phyloP scores from a whole-genome alignment of 2,113 vertebrate species.

The Pheucticus melanocephalus region DNA sequence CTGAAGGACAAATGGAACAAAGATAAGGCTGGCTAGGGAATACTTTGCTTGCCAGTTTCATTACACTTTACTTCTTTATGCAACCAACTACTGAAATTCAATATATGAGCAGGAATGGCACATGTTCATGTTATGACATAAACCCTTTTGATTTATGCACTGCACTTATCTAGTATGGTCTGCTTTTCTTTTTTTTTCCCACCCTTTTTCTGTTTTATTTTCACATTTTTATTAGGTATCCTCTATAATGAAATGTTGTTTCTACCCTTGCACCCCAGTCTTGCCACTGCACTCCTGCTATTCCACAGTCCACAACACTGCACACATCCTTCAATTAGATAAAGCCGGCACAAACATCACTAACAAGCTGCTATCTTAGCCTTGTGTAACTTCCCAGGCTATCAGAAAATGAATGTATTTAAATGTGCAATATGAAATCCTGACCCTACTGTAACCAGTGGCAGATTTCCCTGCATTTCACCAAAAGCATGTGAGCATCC shows the following conservation, averaged over 20 bases:
- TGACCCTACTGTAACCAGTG: neutral
- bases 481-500: neutral
- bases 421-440: neutral
- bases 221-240: constrained; percentile 45
- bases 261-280: constrained; percentile 1
- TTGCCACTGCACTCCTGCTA: neutral
- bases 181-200: neutral
- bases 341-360: neutral
- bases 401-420: constrained; percentile 11
- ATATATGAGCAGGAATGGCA: constrained; percentile 72
- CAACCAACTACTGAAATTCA: constrained; percentile 79
- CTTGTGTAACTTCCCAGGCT: neutral
- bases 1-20: constrained; percentile 80
- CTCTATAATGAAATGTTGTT: neutral
- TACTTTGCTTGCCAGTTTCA: constrained; percentile 77
- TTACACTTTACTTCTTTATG: constrained; percentile 79
- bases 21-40: constrained; percentile 79
- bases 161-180: constrained; percentile 54
- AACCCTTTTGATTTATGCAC: constrained; percentile 76
- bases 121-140: constrained; percentile 75
- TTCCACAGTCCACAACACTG: neutral
- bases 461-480: neutral
- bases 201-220: constrained; percentile 24
- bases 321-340: neutral
- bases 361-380: neutral